phyloP scores from a whole-genome alignment of 2,113 vertebrate species.

The Herpetotheres cachinnans region DNA sequence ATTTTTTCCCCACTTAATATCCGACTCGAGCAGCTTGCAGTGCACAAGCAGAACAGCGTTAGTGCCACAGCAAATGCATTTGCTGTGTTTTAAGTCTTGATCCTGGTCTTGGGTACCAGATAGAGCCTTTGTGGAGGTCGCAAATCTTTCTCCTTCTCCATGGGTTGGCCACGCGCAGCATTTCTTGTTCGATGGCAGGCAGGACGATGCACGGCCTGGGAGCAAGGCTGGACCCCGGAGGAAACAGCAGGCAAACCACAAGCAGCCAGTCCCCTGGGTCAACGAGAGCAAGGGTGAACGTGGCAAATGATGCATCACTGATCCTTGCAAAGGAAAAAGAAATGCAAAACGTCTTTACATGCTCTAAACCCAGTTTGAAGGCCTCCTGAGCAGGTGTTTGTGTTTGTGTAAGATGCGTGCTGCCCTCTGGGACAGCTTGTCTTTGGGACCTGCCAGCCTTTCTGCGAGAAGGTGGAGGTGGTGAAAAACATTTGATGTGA shows the following conservation, averaged over 20 bases:
- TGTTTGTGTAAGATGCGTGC: not conserved
- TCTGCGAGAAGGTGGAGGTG: not conserved
- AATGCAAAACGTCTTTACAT: not conserved
- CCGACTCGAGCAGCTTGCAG: not conserved
- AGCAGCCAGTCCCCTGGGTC: not conserved
- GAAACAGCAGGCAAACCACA: not conserved
- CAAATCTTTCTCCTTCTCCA: not conserved
- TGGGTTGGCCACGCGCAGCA: accelerated
- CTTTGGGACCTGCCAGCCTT: not conserved
- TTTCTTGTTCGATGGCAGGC: not conserved
- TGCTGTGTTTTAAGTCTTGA: not conserved
- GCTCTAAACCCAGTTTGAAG: not conserved
- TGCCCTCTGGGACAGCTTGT: not conserved
- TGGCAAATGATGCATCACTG: not conserved
- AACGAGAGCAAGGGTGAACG: not conserved
- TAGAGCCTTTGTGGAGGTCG: not conserved
- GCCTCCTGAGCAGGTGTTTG: not conserved
- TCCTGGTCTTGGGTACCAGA: not conserved
- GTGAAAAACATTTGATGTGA: not conserved
- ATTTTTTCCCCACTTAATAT: constrained; percentile 14
- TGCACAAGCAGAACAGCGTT: not conserved
- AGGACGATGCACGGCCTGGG: accelerated
- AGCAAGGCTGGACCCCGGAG: not conserved
- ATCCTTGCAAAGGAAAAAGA: not conserved
- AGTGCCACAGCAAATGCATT: not conserved